Conservation (phyloP, 2,113 vertebrate genomes). For the Rhabdomys dilectus region DNA sequence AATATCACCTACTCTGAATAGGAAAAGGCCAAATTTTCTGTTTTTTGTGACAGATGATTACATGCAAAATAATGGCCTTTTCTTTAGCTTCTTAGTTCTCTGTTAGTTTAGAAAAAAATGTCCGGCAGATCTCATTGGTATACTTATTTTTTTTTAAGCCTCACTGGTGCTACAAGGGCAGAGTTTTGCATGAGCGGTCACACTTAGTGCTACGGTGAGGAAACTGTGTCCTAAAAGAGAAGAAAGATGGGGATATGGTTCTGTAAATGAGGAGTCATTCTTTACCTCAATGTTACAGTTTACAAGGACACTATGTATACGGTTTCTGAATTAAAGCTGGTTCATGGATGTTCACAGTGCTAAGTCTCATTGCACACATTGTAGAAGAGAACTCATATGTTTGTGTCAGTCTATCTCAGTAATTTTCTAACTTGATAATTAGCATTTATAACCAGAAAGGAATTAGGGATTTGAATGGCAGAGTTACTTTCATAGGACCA, state of each 20-base stretch:
- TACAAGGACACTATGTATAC: background rate
- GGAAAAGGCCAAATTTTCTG: conserved; percentile 58
- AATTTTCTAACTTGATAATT: background rate
- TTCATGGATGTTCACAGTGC: background rate
- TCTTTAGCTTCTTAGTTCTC: background rate
- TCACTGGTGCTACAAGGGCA: conserved; percentile 11
- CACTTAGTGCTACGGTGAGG: background rate
- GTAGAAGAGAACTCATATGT: background rate
- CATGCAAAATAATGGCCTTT: conserved; percentile 60
- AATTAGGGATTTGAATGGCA: background rate
- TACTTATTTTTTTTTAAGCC: conserved; percentile 50
- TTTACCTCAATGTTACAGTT: conserved; percentile 42
- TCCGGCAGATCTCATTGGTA: conserved; percentile 46
- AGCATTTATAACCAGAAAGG: conserved; percentile 5
- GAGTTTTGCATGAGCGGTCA: conserved; percentile 56
- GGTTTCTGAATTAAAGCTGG: background rate
- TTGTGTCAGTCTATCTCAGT: background rate
- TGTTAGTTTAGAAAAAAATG: conserved; percentile 49
- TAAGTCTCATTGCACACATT: background rate
- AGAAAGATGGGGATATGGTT: background rate
- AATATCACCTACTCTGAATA: conserved; percentile 56
- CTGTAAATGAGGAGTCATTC: background rate
- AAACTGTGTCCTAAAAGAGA: background rate
- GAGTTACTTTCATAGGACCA: background rate
- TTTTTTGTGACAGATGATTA: conserved; percentile 60